These are phyloP conservation scores for Phacellophora camtschatica DNA, from an alignment of 30 jellyfish, hydroid and myxozoan species.

Conservation along the genomic window DNA sequence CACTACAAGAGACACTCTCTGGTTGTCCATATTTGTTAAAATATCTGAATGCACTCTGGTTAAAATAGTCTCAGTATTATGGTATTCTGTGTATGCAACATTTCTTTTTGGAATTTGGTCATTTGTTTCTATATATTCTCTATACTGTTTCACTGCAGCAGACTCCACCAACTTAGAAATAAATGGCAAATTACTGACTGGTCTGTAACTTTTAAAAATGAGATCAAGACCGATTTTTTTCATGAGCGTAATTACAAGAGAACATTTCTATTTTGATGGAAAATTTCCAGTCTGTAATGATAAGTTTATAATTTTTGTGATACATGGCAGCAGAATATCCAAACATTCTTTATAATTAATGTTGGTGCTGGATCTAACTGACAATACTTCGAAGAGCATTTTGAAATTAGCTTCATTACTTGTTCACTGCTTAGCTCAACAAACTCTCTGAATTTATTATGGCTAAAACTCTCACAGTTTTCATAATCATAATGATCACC, in stretches of 20 bases:
- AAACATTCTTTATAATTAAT: not conserved
- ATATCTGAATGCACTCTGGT: conserved; percentile 3
- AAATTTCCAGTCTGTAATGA: not conserved
- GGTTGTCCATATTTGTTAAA: conserved; percentile 4
- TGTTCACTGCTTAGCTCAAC: too few relatives aligned
- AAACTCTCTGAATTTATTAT: too few relatives aligned
- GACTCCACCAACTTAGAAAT: conserved; percentile 22
- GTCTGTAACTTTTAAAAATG: not conserved
- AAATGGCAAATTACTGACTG: too few relatives aligned
- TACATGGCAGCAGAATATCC: not conserved
- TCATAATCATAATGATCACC: too few relatives aligned
- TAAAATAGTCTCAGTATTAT: conserved; percentile 37
- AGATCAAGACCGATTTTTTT: conserved; percentile 34
- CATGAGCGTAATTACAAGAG: not conserved
- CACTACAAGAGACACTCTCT: conserved; percentile 5
- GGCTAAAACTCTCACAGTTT: too few relatives aligned
- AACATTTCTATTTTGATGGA: not conserved
- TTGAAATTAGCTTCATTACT: not conserved
- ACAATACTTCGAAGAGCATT: not conserved
- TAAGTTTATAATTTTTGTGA: conserved; percentile 16
- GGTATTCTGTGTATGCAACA: conserved; percentile 39
- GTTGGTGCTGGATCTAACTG: conserved; percentile 41
- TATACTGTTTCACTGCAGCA: conserved; percentile 19
- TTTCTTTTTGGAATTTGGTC: conserved; percentile 4
- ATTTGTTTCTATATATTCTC: conserved; percentile 2